Percentiles rank a stretch among this genome's conserved stretches.
phyloP scores from a whole-genome alignment of 2,113 vertebrate species.

The Thalassoma bifasciatum region DNA sequence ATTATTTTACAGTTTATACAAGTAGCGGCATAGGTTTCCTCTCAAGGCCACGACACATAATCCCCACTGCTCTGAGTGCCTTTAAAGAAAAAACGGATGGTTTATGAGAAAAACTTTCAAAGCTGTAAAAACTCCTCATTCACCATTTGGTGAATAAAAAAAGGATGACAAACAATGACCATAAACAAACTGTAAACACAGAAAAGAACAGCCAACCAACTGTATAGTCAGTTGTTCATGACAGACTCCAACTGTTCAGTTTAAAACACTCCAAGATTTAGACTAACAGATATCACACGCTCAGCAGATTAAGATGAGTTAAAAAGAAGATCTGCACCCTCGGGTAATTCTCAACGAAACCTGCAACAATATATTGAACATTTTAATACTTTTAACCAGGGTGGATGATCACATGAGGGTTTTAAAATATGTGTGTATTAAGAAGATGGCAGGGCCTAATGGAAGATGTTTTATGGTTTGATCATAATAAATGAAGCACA shows the following conservation, averaged over 20 bases:
- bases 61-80: conserved; percentile 87
- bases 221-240: background rate
- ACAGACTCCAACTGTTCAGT: conserved; percentile 2
- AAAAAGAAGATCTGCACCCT: background rate
- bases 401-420: too few relatives aligned
- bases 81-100: conserved; percentile 79
- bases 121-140: conserved; percentile 71
- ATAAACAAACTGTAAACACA: background rate
- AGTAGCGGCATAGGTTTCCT: conserved; percentile 94
- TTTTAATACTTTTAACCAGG: too few relatives aligned
- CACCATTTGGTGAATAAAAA: conserved; percentile 11
- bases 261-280: background rate
- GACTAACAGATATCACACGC: conserved; percentile 2
- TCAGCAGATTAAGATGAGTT: too few relatives aligned
- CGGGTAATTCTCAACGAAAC: background rate
- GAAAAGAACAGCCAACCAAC: background rate
- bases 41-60: conserved; percentile 93
- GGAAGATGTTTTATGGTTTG: too few relatives aligned
- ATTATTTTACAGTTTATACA: conserved; percentile 97
- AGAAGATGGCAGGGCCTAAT: too few relatives aligned
- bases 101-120: conserved; percentile 85
- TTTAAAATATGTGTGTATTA: background rate
- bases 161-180: background rate
- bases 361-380: background rate
- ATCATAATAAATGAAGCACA: background rate